A percentile compares a stretch with the other conserved stretches of the same genome.
These are phyloP conservation scores for Holothuria scabra DNA, from an alignment of 53 echinoderm and acorn worm species.

Conservation along the genomic window DNA sequence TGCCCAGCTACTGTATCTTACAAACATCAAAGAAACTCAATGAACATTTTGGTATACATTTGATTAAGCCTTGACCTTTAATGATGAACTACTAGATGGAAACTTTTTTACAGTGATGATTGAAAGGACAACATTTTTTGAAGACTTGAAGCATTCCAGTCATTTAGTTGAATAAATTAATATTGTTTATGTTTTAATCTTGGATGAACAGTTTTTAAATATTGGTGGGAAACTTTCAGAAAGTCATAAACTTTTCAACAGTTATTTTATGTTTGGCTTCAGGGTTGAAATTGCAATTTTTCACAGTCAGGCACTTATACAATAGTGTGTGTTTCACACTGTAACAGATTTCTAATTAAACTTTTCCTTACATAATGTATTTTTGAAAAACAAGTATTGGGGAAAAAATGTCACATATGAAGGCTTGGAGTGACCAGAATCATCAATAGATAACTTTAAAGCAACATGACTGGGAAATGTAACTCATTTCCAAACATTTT, in stretches of 20 bases:
- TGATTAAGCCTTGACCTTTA: no score
- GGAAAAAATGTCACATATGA: no score
- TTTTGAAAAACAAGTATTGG: no score
- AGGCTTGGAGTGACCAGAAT: background rate
- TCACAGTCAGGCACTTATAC: background rate
- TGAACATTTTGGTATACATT: no score
- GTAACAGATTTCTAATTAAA: background rate
- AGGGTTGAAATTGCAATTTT: background rate
- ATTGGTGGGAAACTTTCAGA: conserved; percentile 36
- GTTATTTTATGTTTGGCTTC: conserved; percentile 24
- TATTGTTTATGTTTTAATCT: conserved; percentile 13
- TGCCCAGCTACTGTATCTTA: no score
- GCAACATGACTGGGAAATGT: conserved; percentile 14
- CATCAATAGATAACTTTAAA: background rate
- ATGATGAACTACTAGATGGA: no score
- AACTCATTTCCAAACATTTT: conserved; percentile 16
- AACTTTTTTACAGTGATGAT: no score
- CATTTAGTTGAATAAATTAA: background rate
- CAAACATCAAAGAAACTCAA: no score
- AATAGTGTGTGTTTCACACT: conserved; percentile 12
- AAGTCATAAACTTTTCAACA: conserved; percentile 34
- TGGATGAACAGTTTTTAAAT: conserved; percentile 18
- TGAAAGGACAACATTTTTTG: no score
- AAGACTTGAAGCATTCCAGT: background rate
- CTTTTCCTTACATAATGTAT: background rate